Conservation (phyloP, 2,113 vertebrate genomes). For the Malurus melanocephalus region DNA sequence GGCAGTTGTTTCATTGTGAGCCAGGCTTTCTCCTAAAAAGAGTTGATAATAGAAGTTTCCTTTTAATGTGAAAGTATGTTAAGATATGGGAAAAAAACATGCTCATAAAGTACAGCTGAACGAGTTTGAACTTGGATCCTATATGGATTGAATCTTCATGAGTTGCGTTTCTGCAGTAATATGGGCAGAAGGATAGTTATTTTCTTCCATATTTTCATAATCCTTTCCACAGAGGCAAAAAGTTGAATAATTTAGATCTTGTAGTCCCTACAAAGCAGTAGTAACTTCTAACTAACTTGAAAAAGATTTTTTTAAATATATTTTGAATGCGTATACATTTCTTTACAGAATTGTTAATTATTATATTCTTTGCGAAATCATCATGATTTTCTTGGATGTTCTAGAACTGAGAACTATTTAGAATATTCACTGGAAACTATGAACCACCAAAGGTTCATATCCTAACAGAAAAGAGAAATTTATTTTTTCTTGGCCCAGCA, state of each 20-base stretch:
- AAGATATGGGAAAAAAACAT: not conserved
- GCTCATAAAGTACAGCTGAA: not conserved
- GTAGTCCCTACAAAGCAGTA: not conserved
- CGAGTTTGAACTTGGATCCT: not conserved
- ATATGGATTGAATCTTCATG: not conserved
- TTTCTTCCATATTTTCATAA: not conserved
- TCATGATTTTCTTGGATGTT: not conserved
- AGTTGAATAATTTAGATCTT: not conserved
- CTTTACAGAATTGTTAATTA: not conserved
- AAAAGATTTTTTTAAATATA: not conserved
- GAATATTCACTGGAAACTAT: not conserved
- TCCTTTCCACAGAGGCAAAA: not conserved
- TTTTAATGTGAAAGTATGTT: not conserved
- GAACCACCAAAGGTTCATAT: not conserved
- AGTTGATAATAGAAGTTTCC: not conserved
- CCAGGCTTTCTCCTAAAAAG: not conserved
- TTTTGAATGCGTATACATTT: not conserved
- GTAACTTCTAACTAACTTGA: not conserved
- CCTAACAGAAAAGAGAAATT: not conserved
- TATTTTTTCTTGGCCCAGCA: not conserved
- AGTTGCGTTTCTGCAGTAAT: not conserved
- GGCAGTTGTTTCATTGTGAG: not conserved
- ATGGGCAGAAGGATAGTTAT: rapidly evolving
- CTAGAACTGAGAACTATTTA: not conserved
- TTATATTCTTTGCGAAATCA: not conserved